Conservation (phyloP, 2,113 vertebrate genomes). For the Hippocampus abdominalis region DNA sequence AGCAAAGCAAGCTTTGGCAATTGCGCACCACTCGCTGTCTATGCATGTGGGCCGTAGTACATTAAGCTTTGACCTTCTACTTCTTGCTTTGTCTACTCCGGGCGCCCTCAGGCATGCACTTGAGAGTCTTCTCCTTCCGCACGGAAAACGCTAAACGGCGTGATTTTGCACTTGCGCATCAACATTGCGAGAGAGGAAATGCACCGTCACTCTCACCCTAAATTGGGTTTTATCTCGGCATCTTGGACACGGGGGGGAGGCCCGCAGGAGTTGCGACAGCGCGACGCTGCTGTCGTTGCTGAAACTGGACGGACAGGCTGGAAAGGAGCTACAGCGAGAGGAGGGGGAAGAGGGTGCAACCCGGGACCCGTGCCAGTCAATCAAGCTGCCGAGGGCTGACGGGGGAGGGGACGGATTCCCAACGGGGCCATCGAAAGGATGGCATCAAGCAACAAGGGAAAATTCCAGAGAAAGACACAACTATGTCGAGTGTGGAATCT, state of each 20-base stretch:
- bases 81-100: conserved; percentile 55
- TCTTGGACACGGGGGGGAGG: neutral
- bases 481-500: neutral
- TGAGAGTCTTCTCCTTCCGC: conserved; percentile 6
- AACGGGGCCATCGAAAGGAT: neutral
- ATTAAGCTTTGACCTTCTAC: conserved; percentile 55
- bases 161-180: conserved; percentile 8
- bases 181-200: conserved; percentile 7
- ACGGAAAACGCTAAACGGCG: conserved; percentile 8
- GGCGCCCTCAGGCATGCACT: conserved; percentile 31
- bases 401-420: conserved; percentile 18
- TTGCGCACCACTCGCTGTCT: conserved; percentile 14
- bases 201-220: neutral
- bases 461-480: neutral
- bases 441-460: neutral
- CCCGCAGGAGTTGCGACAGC: neutral
- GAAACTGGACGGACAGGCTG: conserved; percentile 51
- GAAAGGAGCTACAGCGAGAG: conserved; percentile 11
- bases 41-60: conserved; percentile 27
- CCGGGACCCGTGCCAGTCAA: conserved; percentile 48
- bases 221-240: neutral
- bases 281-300: conserved; percentile 26
- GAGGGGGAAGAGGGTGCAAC: conserved; percentile 11
- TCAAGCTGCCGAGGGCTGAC: conserved; percentile 40
- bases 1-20: conserved; percentile 32